Conservation (phyloP, 2,888 invertebrate genomes). For the Nebria salina region DNA sequence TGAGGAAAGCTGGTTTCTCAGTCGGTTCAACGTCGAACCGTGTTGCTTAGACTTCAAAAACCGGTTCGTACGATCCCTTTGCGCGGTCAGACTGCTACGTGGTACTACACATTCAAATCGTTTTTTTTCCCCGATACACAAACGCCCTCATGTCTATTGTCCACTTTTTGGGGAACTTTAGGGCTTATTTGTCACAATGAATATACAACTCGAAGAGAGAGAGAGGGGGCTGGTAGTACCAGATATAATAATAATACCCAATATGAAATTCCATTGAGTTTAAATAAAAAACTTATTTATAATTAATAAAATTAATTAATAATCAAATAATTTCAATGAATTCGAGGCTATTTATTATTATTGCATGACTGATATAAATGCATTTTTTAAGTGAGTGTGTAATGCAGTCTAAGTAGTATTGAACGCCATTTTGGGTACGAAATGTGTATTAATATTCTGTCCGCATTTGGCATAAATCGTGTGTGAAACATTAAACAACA, state of each 20-base stretch:
- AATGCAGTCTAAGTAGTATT: too few species aligned
- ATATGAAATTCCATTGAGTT: too few species aligned
- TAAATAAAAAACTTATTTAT: too few species aligned
- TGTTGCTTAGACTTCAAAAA: background rate
- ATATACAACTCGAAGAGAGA: background rate
- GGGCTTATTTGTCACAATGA: background rate
- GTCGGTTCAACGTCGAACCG: background rate
- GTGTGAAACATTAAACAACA: slow-evolving; percentile 18
- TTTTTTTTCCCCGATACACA: background rate
- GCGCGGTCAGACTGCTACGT: background rate
- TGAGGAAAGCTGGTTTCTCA: slow-evolving; percentile 8
- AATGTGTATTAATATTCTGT: background rate
- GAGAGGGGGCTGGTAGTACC: too few species aligned
- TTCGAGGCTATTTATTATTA: too few species aligned
- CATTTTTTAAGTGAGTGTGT: too few species aligned
- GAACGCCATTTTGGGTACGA: background rate
- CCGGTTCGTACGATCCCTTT: background rate
- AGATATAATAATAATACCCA: too few species aligned
- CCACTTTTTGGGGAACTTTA: background rate
- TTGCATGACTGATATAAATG: too few species aligned
- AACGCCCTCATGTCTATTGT: background rate
- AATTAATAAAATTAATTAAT: too few species aligned
- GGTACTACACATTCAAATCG: background rate
- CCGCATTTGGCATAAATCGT: slow-evolving; percentile 7
- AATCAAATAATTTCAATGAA: too few species aligned